Conservation (phyloP, 2,113 vertebrate genomes). For the Chloropsis hardwickii region DNA sequence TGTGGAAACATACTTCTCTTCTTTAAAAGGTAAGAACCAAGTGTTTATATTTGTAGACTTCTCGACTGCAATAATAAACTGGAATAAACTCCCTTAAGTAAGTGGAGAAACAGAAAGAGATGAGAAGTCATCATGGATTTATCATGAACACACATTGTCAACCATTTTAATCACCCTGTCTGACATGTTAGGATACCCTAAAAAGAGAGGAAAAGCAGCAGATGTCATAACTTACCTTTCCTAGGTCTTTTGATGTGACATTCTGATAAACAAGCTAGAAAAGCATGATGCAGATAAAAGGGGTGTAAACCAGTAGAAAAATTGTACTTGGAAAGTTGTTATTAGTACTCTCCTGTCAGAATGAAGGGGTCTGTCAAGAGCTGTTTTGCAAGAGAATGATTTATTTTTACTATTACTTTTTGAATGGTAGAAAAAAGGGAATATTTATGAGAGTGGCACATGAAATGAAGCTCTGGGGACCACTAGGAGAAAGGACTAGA, state of each 20-base stretch:
- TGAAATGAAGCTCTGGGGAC: not conserved
- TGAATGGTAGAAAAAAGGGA: not conserved
- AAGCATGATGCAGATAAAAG: not conserved
- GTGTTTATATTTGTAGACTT: not conserved
- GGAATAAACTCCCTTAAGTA: not conserved
- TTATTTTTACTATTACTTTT: not conserved
- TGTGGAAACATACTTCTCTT: not conserved
- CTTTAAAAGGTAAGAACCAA: not conserved
- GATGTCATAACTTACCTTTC: not conserved
- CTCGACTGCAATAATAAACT: not conserved
- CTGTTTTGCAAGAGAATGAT: not conserved
- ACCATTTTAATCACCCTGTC: not conserved
- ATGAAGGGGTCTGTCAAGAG: not conserved
- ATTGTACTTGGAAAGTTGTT: not conserved
- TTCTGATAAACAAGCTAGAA: slow-evolving; percentile 10
- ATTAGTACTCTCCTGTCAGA: not conserved
- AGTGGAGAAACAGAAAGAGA: not conserved
- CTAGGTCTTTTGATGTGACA: slow-evolving; percentile 37
- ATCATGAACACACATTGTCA: not conserved
- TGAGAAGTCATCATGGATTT: not conserved
- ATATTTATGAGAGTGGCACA: not conserved
- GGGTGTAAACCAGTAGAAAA: not conserved
- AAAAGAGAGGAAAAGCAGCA: not conserved
- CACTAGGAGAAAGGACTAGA: not conserved
- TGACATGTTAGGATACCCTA: not conserved